These are phyloP conservation scores for Drosophila seguyi DNA, from an alignment of 1,140 invertebrate genomes.

Conservation along the genomic window DNA sequence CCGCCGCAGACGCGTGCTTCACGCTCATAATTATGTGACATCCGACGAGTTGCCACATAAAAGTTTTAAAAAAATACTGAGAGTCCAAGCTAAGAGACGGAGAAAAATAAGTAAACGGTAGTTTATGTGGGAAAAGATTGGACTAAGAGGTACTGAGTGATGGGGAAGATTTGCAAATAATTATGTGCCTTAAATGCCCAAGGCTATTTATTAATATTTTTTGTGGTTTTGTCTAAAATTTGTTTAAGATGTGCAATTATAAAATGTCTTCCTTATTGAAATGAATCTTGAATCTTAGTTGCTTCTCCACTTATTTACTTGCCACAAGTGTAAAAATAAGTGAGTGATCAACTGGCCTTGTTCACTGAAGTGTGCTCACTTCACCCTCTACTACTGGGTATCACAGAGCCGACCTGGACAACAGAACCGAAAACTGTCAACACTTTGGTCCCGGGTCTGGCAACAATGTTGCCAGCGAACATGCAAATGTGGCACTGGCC, in stretches of 20 bases:
- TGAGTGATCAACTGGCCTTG: not conserved
- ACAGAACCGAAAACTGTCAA: slow-evolving; percentile 48
- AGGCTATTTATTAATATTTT: not conserved
- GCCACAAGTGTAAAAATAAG: not conserved
- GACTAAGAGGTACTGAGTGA: not conserved
- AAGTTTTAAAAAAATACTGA: slow-evolving; percentile 63
- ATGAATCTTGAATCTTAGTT: not conserved
- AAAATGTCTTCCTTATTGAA: not conserved
- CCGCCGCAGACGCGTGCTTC: slow-evolving; percentile 47
- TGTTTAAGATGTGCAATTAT: not conserved
- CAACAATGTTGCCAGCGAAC: slow-evolving; percentile 71
- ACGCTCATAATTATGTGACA: slow-evolving; percentile 79
- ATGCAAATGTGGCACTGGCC: slow-evolving; percentile 47
- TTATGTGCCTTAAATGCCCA: too few species aligned
- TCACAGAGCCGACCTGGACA: not conserved
- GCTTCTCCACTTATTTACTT: not conserved
- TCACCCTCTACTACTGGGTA: not conserved
- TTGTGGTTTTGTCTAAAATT: too few species aligned
- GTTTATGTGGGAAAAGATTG: not conserved
- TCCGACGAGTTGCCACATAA: slow-evolving; percentile 59
- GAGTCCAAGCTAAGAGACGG: slow-evolving; percentile 18
- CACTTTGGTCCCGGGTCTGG: slow-evolving; percentile 26
- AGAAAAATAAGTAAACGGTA: slow-evolving; percentile 3
- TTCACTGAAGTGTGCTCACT: not conserved
- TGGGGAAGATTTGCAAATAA: not conserved